phyloP scores from a whole-genome alignment of 2,797 vertebrate species.

The Adelosebastes latens region DNA sequence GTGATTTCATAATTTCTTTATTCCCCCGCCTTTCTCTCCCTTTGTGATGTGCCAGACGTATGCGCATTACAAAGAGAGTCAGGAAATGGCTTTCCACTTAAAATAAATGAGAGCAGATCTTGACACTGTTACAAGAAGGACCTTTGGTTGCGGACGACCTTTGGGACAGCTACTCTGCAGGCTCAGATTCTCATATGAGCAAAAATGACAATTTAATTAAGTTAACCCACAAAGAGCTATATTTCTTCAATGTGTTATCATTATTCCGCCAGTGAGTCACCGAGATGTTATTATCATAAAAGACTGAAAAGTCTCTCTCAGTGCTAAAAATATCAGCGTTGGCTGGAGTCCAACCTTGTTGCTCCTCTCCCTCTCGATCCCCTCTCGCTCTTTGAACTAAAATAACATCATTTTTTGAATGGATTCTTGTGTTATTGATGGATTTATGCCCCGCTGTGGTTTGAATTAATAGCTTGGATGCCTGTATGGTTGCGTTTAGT shows the following conservation, averaged over 20 bases:
- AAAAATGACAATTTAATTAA: constrained; percentile 48
- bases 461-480: constrained; percentile 65
- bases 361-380: constrained; percentile 53
- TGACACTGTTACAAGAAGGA: constrained; percentile 73
- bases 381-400: constrained; percentile 70
- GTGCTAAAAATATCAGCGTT: constrained; percentile 70
- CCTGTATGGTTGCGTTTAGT: constrained; percentile 67
- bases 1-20: constrained; percentile 80
- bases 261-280: constrained; percentile 40
- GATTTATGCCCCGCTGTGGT: constrained; percentile 64
- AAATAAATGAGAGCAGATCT: constrained; percentile 69
- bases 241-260: constrained; percentile 49
- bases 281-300: constrained; percentile 33
- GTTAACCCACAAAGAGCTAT: constrained; percentile 41
- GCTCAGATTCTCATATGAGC: constrained; percentile 39
- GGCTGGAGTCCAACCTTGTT: constrained; percentile 64
- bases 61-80: constrained; percentile 69
- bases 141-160: constrained; percentile 67
- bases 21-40: constrained; percentile 66
- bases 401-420: constrained; percentile 59
- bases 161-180: constrained; percentile 51
- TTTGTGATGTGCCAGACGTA: constrained; percentile 79
- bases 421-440: constrained; percentile 64
- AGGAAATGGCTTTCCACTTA: constrained; percentile 79
- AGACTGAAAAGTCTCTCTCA: constrained; percentile 40